Conservation (phyloP, 2,888 invertebrate genomes). For the Hypena proboscidalis region DNA sequence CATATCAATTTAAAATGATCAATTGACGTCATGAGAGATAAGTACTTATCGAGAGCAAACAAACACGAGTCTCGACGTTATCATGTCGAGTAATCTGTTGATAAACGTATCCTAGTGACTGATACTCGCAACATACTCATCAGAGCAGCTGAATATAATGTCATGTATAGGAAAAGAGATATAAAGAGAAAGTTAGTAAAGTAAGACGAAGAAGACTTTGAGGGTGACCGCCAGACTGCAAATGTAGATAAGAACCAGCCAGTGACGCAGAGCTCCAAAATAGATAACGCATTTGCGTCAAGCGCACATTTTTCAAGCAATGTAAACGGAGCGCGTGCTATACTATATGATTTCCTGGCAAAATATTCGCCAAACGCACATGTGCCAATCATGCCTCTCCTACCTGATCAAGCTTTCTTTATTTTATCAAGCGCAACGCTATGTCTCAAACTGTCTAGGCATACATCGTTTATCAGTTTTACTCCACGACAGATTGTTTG, state of each 20-base stretch:
- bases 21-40: slow-evolving; percentile 69
- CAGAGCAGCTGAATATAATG: slow-evolving; percentile 5
- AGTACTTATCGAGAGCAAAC: slow-evolving; percentile 58
- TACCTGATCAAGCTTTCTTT: slow-evolving; percentile 62
- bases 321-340: slow-evolving; percentile 75
- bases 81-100: slow-evolving; percentile 54
- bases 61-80: slow-evolving; percentile 61
- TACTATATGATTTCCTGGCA: slow-evolving; percentile 76
- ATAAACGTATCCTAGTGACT: slow-evolving; percentile 52
- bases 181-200: slow-evolving; percentile 37
- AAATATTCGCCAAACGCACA: slow-evolving; percentile 69
- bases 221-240: slow-evolving; percentile 77
- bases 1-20: slow-evolving; percentile 54
- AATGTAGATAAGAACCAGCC: slow-evolving; percentile 72
- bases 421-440: slow-evolving; percentile 56
- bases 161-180: slow-evolving; percentile 13
- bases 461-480: slow-evolving; percentile 32
- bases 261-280: slow-evolving; percentile 83
- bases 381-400: slow-evolving; percentile 62
- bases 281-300: slow-evolving; percentile 85
- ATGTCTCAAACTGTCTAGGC: slow-evolving; percentile 46
- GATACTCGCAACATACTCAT: slow-evolving; percentile 22
- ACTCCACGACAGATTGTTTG: slow-evolving; percentile 27
- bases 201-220: slow-evolving; percentile 50
- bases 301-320: slow-evolving; percentile 80